Conservation (phyloP, 2,797 vertebrate species). For the Gastrophryne carolinensis region DNA sequence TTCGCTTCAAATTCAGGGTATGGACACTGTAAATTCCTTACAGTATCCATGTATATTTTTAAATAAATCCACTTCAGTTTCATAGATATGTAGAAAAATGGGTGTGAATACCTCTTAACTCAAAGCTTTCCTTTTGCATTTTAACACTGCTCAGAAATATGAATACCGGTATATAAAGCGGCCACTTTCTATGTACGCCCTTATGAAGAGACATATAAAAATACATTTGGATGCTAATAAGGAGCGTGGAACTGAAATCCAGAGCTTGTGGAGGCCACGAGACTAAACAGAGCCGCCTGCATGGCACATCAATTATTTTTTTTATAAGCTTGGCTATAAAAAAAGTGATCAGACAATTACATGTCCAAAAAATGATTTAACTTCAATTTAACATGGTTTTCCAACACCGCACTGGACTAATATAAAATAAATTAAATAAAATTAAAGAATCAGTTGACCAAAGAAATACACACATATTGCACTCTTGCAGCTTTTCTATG, state of each 20-base stretch:
- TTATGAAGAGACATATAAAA: constrained; percentile 46
- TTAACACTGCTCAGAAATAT: no score
- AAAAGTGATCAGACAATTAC: constrained; percentile 82
- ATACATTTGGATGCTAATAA: constrained; percentile 70
- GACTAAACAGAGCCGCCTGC: constrained; percentile 75
- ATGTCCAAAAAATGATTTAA: constrained; percentile 81
- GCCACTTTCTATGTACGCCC: no score
- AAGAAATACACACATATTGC: constrained; percentile 36
- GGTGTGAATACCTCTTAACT: no score
- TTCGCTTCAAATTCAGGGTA: no score
- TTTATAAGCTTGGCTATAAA: constrained; percentile 79
- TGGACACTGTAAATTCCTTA: no score
- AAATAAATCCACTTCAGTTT: no score
- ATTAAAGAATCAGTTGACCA: constrained; percentile 72
- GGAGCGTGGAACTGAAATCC: constrained; percentile 67
- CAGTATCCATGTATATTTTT: no score
- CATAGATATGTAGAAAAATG: no score
- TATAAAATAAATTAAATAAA: constrained; percentile 79
- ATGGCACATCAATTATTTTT: constrained; percentile 79
- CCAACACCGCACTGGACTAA: constrained; percentile 75
- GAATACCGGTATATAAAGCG: no score
- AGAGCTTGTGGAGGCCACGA: constrained; percentile 68
- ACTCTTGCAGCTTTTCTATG: not conserved
- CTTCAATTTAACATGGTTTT: constrained; percentile 78
- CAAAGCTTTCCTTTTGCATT: no score